Evolutionary conservation across 2,113 vertebrate genomes (phyloP).

Genomic region (human): GRCh38 chr3:179616501-179617000

Average conservation of each 20-base stretch:
- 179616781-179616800: background rate
- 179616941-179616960: background rate
- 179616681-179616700: conserved; percentile 15
- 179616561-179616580: background rate
- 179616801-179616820: conserved; percentile 4
- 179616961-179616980: conserved; percentile 45
- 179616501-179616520: too few species aligned
- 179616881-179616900: conserved; percentile 10
- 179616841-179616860: conserved; percentile 14
- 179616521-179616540: too few species aligned
- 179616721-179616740: background rate
- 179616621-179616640: conserved; percentile 1
- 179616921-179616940: conserved; percentile 8
- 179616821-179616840: background rate
- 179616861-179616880: background rate
- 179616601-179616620: conserved; percentile 10
- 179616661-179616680: background rate
- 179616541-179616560: background rate
- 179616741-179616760: background rate
- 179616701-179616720: background rate
- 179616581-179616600: background rate
- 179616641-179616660: conserved; percentile 21
- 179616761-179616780: background rate
- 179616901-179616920: conserved; percentile 24
- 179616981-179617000: conserved; percentile 95